phyloP scores from a whole-genome alignment of 2,113 vertebrate species.

The Falco punctatus region DNA sequence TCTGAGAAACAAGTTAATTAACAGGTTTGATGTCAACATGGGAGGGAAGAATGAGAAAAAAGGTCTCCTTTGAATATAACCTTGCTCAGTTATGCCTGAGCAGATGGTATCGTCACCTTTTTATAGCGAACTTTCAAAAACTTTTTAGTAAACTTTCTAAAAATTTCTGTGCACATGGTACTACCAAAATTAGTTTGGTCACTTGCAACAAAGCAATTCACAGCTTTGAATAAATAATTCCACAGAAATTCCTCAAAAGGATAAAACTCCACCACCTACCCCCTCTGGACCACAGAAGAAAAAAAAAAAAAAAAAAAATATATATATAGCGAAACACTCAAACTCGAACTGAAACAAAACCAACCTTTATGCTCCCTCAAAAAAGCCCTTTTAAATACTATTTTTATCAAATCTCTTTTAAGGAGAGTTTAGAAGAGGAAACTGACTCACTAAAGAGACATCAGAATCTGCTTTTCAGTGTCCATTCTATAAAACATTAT shows the following conservation, averaged over 20 bases:
- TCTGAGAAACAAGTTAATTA: not conserved
- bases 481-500: not conserved
- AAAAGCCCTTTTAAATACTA: not conserved
- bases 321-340: not conserved
- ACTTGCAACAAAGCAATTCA: not conserved
- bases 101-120: not conserved
- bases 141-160: not conserved
- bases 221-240: not conserved
- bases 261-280: not conserved
- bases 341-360: not conserved
- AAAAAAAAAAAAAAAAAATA: not conserved
- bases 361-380: accelerated
- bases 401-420: not conserved
- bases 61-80: not conserved
- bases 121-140: not conserved
- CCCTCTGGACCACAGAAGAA: accelerated
- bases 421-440: not conserved
- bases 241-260: not conserved
- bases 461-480: not conserved
- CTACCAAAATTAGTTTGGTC: not conserved
- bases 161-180: not conserved
- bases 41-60: not conserved
- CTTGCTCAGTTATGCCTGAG: not conserved
- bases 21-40: not conserved
- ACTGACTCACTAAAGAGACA: not conserved